Evolutionary conservation across 37 sponge, comb jelly and placozoan genomes (phyloP).

Genomic region (Ianthella basta): DNA sequence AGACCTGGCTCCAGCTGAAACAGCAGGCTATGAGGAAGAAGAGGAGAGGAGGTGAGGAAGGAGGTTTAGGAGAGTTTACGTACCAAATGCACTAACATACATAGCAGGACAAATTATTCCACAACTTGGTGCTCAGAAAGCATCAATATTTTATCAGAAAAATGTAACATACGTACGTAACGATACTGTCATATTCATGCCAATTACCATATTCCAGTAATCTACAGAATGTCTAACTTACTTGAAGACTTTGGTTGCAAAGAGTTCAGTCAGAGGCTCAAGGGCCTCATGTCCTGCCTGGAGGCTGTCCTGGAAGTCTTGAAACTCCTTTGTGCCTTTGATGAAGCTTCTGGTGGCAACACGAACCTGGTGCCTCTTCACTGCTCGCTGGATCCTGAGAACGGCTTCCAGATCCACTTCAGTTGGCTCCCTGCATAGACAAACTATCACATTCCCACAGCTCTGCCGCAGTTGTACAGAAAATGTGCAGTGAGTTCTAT

Average conservation of each 20-base stretch:
- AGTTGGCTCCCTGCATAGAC: background rate
- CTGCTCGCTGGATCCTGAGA: background rate
- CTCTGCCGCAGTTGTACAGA: background rate
- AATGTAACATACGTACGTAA: too few relatives aligned
- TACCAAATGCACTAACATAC: too few relatives aligned
- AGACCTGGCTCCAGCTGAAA: slow-evolving; percentile 44
- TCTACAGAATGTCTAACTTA: too few relatives aligned
- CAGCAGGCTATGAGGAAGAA: background rate
- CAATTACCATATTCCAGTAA: too few relatives aligned
- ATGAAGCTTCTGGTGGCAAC: background rate
- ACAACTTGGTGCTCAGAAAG: too few relatives aligned
- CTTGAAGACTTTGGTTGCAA: background rate
- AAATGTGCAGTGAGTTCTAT: background rate
- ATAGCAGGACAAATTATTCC: too few relatives aligned
- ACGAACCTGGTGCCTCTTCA: background rate
- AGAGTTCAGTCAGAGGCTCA: background rate
- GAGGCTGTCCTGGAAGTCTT: background rate
- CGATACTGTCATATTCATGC: too few relatives aligned
- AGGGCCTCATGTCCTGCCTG: background rate
- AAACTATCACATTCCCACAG: too few relatives aligned
- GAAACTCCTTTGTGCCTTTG: background rate
- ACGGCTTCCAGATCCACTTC: background rate
- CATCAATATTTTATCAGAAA: too few relatives aligned
- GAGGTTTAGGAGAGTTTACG: too few relatives aligned
- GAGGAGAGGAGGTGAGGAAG: background rate